These are phyloP conservation scores for Hydractinia echinata DNA, from an alignment of 30 jellyfish, hydroid and myxozoan species.

Conservation along the genomic window DNA sequence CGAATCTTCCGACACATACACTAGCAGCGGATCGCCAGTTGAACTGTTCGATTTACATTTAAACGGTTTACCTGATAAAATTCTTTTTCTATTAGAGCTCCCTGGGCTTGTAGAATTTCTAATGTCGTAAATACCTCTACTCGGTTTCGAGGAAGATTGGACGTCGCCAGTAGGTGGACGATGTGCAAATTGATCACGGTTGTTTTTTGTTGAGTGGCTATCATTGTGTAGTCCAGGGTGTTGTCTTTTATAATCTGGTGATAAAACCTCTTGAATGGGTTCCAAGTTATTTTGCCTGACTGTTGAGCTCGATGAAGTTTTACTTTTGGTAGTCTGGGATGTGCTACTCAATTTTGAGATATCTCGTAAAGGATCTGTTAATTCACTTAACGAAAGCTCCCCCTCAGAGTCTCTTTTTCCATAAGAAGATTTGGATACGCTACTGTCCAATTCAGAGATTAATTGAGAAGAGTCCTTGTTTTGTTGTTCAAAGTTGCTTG, in stretches of 20 bases:
- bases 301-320: neutral
- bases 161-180: neutral
- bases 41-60: neutral
- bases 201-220: neutral
- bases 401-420: conserved; percentile 2
- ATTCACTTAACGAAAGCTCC: neutral
- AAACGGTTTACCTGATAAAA: conserved; percentile 44
- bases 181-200: neutral
- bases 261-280: conserved; percentile 25
- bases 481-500: neutral
- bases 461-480: neutral
- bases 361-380: neutral
- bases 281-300: neutral
- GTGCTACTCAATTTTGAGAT: neutral
- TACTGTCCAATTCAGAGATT: neutral
- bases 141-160: conserved; percentile 12
- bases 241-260: conserved; percentile 6
- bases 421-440: neutral
- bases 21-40: conserved; percentile 28
- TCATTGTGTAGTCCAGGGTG: neutral
- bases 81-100: conserved; percentile 65
- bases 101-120: conserved; percentile 90
- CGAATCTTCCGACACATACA: conserved; percentile 70
- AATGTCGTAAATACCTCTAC: conserved; percentile 68
- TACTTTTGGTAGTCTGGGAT: neutral